Evolutionary conservation across 2,888 invertebrate genomes (phyloP), one percentile per base, ranked within the genome.

Genomic region (Pseudeuparius sepicola): DNA sequence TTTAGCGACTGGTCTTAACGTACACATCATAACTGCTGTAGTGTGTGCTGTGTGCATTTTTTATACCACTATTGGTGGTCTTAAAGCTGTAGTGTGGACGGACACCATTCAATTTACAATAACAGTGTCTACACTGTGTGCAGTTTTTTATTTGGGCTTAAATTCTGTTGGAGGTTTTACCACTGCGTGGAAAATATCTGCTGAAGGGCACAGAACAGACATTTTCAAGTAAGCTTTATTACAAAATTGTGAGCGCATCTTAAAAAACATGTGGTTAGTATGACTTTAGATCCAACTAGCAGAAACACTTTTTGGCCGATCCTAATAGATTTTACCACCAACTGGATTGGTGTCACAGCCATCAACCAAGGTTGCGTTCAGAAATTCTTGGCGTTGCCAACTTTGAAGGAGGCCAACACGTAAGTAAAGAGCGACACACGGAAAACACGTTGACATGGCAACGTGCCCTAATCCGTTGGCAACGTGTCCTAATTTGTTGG

Each of bases 41-140:
- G 68, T 80, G 7, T 80, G 80, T 49, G 60, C 73, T 2, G 67
- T 77, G 2, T 84, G 84, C 53, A 80, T 82, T 12, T 78, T 83
- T 28, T 79, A 30, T 72, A 79, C 3, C 78, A 76, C 79, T 2
- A 52, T 82, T 13, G 82, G 74, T 24, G 77, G 77, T 2, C 52
- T 78, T 17, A 64, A 74, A 51, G 78, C 77, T 2, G 74, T 79
- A 2, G 71, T 78, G 3, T 73, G 75, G 61, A 71, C 77, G 2
- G 70, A 71, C 42, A 62, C 66, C 7, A 52, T 70, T 34, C 74
- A 76, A 31, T 48, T 51, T 31, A 41, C 34, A 20, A 68, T 75
- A 6, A 29, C 29, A 15, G 48, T 65, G 11, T 66, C 68, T 1
- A 69, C 74, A 11, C 55, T 67, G 12, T 31, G 75, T 9, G 63